Evolutionary conservation across 2,113 vertebrate genomes (phyloP), one percentile per base, ranked within the genome.

Genomic region (Myodes glareolus): DNA sequence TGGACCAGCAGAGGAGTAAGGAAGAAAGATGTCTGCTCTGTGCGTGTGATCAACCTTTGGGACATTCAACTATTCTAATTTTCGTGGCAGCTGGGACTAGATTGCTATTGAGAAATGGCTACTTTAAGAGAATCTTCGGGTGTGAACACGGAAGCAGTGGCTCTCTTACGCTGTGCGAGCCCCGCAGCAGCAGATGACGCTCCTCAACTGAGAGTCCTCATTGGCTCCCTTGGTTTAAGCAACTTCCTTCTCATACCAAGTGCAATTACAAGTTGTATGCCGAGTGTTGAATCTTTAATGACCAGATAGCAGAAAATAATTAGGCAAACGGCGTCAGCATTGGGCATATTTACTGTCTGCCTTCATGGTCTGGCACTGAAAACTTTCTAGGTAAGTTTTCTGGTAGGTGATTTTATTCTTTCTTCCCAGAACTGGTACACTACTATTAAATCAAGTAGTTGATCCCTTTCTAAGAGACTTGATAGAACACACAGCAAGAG

Each of bases 341-440:
- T 89, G 93, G 81, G 72, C 68, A 86, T 36, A 94, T 91, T 91
- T 63, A 77, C 67, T 33, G 61, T 73, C 21, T 92, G 33, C 70
- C 42, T 82, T 80, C 85, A 67, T 14, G 27, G 55, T 42, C 29
- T 89, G 23, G 21, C 4, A 36, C 76, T 67, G 65, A 50, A 25
- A 68, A 73, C 14, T 58, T 36, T 31, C 27, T 65, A 58, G 58
- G 14, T 77, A 88, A 77, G 7, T 92, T 72, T 65, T 90, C 39
- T 76, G 8, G 52, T 45, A 82, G 77, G 4, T 87, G 52, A 68
- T 84, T 84, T 78, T 76, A 75, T 47, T 65, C 10, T 82, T 68
- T 7, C 61, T 70, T 65, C 39, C 65, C 10, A 45, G 25, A 45
- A 72, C 3, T 85, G 31, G 16, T n/a, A 63, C 12, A 85, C 47